A percentile compares a stretch with the other conserved stretches of the same genome.
Conservation (phyloP, 2,888 invertebrate species). For the Acleris cristana region DNA sequence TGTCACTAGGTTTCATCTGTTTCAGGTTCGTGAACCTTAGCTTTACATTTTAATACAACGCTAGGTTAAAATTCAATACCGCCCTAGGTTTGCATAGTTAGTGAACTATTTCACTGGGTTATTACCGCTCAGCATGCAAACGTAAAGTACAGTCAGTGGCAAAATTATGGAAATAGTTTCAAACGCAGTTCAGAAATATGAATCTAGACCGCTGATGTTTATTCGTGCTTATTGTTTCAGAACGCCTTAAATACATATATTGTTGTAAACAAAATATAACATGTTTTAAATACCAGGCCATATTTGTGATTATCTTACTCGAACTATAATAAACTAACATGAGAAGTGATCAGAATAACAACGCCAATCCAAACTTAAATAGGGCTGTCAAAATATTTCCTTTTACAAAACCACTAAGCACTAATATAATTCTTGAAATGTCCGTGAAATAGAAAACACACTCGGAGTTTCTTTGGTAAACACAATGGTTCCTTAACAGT, state of each 20-base stretch:
- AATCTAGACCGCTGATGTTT: not conserved
- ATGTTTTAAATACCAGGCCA: not conserved
- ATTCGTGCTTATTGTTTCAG: not conserved
- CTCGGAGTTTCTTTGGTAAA: conserved; percentile 25
- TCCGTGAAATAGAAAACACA: not conserved
- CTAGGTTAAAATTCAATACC: conserved; percentile 16
- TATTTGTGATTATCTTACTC: conserved; percentile 30
- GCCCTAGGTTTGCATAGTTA: conserved; percentile 29
- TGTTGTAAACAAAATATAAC: no score
- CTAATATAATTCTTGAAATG: not conserved
- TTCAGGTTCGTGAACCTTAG: not conserved
- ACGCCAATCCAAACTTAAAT: conserved; percentile 33
- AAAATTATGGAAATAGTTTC: conserved; percentile 28
- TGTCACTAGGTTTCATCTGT: conserved; percentile 2
- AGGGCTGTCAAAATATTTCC: conserved; percentile 44
- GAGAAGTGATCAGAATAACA: conserved; percentile 52
- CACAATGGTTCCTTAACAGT: not conserved
- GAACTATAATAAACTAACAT: conserved; percentile 49
- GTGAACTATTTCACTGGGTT: conserved; percentile 26
- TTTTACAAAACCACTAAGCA: not conserved
- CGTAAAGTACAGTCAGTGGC: conserved; percentile 15
- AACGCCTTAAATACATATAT: no score
- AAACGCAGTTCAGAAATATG: conserved; percentile 1
- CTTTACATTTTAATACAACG: conserved; percentile 10
- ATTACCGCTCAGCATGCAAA: conserved; percentile 29